phyloP scores from a whole-genome alignment of 2,113 vertebrate species.

The Scophthalmus maximus region DNA sequence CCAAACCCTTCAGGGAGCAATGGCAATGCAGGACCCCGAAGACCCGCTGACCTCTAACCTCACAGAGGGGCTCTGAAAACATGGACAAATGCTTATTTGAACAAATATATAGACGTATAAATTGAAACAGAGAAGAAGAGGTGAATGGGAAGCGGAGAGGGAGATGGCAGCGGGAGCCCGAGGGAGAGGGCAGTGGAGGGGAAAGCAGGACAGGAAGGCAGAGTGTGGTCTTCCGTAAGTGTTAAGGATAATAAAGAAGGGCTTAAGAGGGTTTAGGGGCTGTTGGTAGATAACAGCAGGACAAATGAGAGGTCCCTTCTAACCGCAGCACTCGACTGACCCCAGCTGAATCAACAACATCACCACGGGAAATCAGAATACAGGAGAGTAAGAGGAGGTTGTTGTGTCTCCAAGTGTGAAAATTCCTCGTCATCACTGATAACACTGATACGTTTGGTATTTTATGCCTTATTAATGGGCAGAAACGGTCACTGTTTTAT shows the following conservation, averaged over 20 bases:
- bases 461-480: slow-evolving; percentile 19
- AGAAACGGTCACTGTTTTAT: slow-evolving; percentile 25
- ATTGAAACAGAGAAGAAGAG: slow-evolving; percentile 32
- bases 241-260: slow-evolving; percentile 80
- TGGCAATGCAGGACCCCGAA: slow-evolving; percentile 34
- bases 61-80: slow-evolving; percentile 65
- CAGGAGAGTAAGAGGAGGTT: slow-evolving; percentile 41
- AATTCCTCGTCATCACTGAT: slow-evolving; percentile 50
- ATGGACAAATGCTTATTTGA: slow-evolving; percentile 34
- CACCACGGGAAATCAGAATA: slow-evolving; percentile 62
- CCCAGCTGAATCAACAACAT: slow-evolving; percentile 83
- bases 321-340: slow-evolving; percentile 70
- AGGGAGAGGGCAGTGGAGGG: slow-evolving; percentile 16
- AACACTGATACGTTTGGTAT: slow-evolving; percentile 29
- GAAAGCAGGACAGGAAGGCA: slow-evolving; percentile 54
- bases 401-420: slow-evolving; percentile 48
- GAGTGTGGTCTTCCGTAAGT: slow-evolving; percentile 69
- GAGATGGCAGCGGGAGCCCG: slow-evolving; percentile 27
- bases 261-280: slow-evolving; percentile 70
- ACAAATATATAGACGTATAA: slow-evolving; percentile 32
- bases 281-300: slow-evolving; percentile 75
- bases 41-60: slow-evolving; percentile 69
- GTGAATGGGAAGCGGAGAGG: slow-evolving; percentile 20
- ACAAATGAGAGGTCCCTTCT: slow-evolving; percentile 75
- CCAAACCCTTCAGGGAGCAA: slow-evolving; percentile 59